These are phyloP conservation scores for Drosophila saltans DNA, from an alignment of 1,140 invertebrate species.

Conservation along the genomic window DNA sequence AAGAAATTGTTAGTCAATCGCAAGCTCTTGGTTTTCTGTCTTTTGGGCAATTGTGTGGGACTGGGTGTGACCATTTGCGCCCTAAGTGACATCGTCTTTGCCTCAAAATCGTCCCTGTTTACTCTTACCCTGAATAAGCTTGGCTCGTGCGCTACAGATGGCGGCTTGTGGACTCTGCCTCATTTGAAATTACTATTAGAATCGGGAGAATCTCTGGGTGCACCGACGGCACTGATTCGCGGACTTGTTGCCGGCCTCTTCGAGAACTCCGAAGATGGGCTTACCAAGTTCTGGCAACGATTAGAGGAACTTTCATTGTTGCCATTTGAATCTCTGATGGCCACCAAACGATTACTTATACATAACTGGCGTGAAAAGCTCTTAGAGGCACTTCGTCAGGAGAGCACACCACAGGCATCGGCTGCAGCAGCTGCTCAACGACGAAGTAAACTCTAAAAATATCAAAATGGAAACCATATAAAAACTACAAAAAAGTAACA, in stretches of 20 bases:
- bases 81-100: conserved; percentile 95
- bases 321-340: conserved; percentile 84
- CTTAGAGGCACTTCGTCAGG: conserved; percentile 40
- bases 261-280: conserved; percentile 84
- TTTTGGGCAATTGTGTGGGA: conserved; percentile 98
- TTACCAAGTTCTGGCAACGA: conserved; percentile 85
- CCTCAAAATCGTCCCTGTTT: conserved; percentile 92
- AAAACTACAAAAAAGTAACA: too few species aligned
- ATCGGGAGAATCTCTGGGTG: conserved; percentile 91
- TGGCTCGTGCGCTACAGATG: conserved; percentile 92
- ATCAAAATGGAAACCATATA: neutral
- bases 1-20: conserved; percentile 93
- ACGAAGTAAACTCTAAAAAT: neutral
- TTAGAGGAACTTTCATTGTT: conserved; percentile 84
- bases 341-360: conserved; percentile 85
- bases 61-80: conserved; percentile 92
- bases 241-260: conserved; percentile 89
- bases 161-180: conserved; percentile 92
- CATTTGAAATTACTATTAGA: conserved; percentile 89
- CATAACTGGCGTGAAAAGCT: conserved; percentile 39
- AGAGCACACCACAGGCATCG: conserved; percentile 44
- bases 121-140: conserved; percentile 92
- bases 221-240: conserved; percentile 88
- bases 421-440: neutral
- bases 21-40: conserved; percentile 93